phyloP scores from a whole-genome alignment of 2,113 vertebrate genomes.

The Galbula dea region DNA sequence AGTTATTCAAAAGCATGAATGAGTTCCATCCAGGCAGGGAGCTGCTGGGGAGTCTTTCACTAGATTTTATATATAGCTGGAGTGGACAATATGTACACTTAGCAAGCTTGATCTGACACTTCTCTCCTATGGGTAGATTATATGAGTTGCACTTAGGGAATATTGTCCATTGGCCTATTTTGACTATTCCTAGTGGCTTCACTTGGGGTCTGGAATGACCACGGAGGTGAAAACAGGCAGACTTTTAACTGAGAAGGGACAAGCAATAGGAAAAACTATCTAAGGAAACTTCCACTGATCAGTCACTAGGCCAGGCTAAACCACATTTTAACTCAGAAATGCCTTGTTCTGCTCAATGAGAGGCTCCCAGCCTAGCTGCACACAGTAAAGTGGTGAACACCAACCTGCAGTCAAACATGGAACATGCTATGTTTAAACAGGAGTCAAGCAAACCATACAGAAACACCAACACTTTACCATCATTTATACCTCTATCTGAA shows the following conservation, averaged over 20 bases:
- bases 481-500: background rate
- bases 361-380: too few relatives aligned
- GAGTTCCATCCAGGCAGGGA: slow-evolving; percentile 19
- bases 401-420: too few relatives aligned
- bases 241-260: background rate
- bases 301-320: background rate
- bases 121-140: background rate
- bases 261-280: background rate
- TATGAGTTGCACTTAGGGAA: background rate
- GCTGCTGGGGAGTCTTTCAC: background rate
- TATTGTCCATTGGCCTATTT: background rate
- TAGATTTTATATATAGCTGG: background rate
- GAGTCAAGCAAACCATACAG: background rate
- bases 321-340: background rate
- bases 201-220: background rate
- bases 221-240: background rate
- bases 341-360: background rate
- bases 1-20: background rate
- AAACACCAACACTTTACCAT: background rate
- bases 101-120: background rate
- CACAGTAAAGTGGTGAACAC: background rate
- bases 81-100: background rate
- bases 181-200: background rate
- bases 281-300: background rate
- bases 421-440: background rate